These are phyloP conservation scores for Junco hyemalis DNA, from an alignment of 2,113 vertebrate genomes.

Conservation along the genomic window DNA sequence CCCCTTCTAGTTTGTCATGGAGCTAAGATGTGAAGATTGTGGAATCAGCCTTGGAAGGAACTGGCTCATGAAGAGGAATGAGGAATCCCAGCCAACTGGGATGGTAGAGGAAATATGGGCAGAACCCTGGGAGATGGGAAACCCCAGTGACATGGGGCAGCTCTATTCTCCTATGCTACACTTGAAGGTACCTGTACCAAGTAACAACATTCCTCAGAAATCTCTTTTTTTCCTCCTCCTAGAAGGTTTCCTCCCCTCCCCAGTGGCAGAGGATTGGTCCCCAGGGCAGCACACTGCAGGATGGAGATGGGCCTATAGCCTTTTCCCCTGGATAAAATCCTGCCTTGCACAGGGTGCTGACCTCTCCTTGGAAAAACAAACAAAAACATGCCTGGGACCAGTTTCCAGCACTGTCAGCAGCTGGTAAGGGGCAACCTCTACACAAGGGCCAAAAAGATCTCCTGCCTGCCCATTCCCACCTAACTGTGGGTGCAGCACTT, in stretches of 20 bases:
- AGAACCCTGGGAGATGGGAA: not conserved
- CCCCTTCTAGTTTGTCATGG: not conserved
- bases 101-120: not conserved
- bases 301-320: not conserved
- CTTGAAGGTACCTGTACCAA: not conserved
- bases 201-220: not conserved
- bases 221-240: no score
- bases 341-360: not conserved
- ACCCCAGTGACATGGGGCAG: not conserved
- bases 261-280: not conserved
- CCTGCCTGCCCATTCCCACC: not conserved
- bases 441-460: not conserved
- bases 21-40: not conserved
- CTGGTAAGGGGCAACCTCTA: not conserved
- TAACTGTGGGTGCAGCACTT: not conserved
- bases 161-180: not conserved
- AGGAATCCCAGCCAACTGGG: not conserved
- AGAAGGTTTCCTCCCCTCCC: not conserved
- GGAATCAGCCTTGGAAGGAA: not conserved
- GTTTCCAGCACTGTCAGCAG: rapidly evolving
- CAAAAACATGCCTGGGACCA: not conserved
- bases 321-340: not conserved
- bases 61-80: rapidly evolving
- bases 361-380: not conserved
- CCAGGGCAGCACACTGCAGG: not conserved